Evolutionary conservation across 2,113 vertebrate genomes (phyloP).

Genomic region (Sander lucioperca): DNA sequence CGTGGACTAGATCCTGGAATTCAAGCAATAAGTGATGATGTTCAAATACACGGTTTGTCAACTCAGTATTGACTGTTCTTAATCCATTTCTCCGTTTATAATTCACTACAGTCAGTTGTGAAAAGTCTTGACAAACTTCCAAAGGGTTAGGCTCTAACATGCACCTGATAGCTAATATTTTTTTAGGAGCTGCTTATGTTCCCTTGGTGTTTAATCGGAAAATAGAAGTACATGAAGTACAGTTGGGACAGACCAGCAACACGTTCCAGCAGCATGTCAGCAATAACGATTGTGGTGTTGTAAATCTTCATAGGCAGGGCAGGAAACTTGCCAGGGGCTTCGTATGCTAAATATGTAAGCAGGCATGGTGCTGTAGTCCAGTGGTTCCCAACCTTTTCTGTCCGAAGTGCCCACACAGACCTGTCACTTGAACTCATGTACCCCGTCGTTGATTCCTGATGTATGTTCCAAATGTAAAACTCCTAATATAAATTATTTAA

Average conservation of each 20-base stretch:
- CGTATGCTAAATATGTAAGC: not conserved
- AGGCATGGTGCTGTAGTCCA: not conserved
- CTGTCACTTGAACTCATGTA: too few relatives aligned
- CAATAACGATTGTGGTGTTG: not conserved
- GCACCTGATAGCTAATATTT: slow-evolving; percentile 6
- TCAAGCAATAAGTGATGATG: slow-evolving; percentile 9
- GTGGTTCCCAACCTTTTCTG: too few relatives aligned
- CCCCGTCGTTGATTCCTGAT: too few relatives aligned
- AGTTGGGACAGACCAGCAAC: not conserved
- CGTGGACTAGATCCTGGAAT: not conserved
- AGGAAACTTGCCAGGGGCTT: not conserved
- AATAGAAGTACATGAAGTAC: not conserved
- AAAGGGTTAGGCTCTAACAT: slow-evolving; percentile 2
- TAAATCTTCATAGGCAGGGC: slow-evolving; percentile 13
- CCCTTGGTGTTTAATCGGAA: not conserved
- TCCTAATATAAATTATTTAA: too few relatives aligned
- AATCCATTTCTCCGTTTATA: slow-evolving; percentile 24
- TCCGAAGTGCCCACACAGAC: too few relatives aligned
- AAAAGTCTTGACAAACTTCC: slow-evolving; percentile 29
- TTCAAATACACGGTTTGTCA: not conserved
- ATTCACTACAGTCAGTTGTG: slow-evolving; percentile 2
- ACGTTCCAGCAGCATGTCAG: slow-evolving; percentile 11
- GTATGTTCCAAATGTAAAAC: too few relatives aligned
- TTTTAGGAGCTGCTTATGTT: slow-evolving; percentile 16
- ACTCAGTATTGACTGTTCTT: slow-evolving; percentile 5